Evolutionary conservation across 2,797 vertebrate species (phyloP), one percentile per base, ranked within the genome.

Genomic region (Aplochiton taeniatus): DNA sequence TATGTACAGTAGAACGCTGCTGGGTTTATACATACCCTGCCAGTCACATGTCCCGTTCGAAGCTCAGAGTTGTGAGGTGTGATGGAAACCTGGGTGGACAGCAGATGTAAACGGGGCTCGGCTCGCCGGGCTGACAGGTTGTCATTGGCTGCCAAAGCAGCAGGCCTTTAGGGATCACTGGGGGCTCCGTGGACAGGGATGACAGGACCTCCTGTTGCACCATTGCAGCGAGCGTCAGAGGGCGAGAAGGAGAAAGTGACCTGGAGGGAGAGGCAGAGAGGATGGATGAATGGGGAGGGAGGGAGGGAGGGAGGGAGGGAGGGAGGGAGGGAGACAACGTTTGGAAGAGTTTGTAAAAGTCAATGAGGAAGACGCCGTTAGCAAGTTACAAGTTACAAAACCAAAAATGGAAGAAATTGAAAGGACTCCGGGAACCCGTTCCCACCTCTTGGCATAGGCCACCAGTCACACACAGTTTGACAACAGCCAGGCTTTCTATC

Each of bases 161-260:
- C 45, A 48, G 13, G 19, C 20, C 10, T 19, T 11, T 12, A 46
- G 43, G 41, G 17, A 59, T 59, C 43, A 20, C 10, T 20, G 20
- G 19, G 53, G 17, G 17, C 13, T 31, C 45, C 19, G 17, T 13
- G 14, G 58, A 13, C 17, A 45, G 19, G 31, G 6, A 9, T 48
- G 46, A 60, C 58, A 60, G 58, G 45, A n/a, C 45, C 58, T n/a
- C 55, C 55, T 43, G 19, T 14, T 48, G 47, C 12, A 12, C 14
- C 47, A 48, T 14, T 48, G 47, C 47, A 31, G 31, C 31, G 31
- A 31, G 7, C 14, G 11, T 3, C n/a, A 10, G 46, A 47, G 13
- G 8, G 49, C 12, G 11, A 11, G 13, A 31, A 20, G 18, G 19
- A 31, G 41, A 19, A 41, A 9, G 11, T 16, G 6, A 3, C 12